Evolutionary conservation across 2,888 invertebrate species (phyloP).

Genomic region (Ochropacha duplaris): DNA sequence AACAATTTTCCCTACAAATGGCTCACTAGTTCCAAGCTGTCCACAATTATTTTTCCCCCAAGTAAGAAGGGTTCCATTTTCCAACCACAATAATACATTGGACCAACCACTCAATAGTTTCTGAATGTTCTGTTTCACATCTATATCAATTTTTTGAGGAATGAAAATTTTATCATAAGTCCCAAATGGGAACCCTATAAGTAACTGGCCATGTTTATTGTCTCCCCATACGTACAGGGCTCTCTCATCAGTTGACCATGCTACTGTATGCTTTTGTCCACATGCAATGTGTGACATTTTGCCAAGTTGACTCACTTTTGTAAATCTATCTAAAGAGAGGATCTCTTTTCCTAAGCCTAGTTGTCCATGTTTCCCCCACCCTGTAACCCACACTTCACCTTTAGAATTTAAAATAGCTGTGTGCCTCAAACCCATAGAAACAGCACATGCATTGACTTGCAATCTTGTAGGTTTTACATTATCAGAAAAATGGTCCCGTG

Average conservation of each 20-base stretch:
- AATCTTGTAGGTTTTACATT: constrained; percentile 62
- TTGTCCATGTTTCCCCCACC: constrained; percentile 87
- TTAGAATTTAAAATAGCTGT: constrained; percentile 85
- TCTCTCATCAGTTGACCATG: constrained; percentile 78
- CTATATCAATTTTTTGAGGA: constrained; percentile 81
- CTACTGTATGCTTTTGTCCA: constrained; percentile 91
- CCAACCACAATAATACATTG: constrained; percentile 86
- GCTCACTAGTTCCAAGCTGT: constrained; percentile 84
- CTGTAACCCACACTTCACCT: constrained; percentile 85
- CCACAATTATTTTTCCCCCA: constrained; percentile 94
- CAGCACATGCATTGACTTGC: constrained; percentile 77
- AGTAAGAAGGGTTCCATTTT: constrained; percentile 84
- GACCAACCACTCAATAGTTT: constrained; percentile 90
- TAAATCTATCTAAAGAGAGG: constrained; percentile 64
- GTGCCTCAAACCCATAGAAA: constrained; percentile 88
- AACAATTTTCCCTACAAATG: constrained; percentile 56
- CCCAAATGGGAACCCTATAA: constrained; percentile 43
- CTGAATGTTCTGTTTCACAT: constrained; percentile 79
- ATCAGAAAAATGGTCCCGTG: constrained; percentile 71
- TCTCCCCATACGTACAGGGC: constrained; percentile 90
- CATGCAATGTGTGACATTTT: constrained; percentile 86
- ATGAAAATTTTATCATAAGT: constrained; percentile 76
- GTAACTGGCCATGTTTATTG: constrained; percentile 91
- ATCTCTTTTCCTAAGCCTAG: constrained; percentile 81
- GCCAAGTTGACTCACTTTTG: constrained; percentile 80